Percentiles rank a stretch among this genome's conserved stretches.
These are phyloP conservation scores for Spheniscus mendiculus DNA, from an alignment of 2,113 vertebrate species.

Conservation along the genomic window DNA sequence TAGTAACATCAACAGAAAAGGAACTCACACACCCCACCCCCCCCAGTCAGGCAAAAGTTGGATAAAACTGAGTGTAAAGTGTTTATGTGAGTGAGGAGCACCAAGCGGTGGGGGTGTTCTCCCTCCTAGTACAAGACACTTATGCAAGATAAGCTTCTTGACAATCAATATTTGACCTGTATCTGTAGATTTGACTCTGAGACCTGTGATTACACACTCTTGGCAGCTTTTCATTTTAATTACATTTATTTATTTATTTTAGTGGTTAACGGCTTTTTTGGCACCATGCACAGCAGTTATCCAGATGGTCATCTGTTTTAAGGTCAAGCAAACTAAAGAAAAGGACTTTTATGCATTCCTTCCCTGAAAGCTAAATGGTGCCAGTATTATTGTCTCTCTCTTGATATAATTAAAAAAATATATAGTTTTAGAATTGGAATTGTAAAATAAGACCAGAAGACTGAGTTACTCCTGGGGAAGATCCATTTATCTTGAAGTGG, in stretches of 20 bases:
- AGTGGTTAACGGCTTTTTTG: conserved; percentile 10
- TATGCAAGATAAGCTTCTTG: not conserved
- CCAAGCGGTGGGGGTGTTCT: not conserved
- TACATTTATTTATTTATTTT: conserved; percentile 55
- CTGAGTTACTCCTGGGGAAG: not conserved
- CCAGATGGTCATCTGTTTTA: conserved; percentile 46
- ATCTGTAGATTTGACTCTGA: not conserved
- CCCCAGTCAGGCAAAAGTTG: not conserved
- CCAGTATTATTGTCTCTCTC: not conserved
- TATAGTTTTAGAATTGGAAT: not conserved
- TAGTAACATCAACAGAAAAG: not conserved
- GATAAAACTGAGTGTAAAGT: not conserved
- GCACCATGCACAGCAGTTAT: not conserved
- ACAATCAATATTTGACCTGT: conserved; percentile 20
- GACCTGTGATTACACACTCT: not conserved
- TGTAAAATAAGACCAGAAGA: not conserved
- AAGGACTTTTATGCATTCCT: not conserved
- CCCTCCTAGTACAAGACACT: not conserved
- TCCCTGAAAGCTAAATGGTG: not conserved
- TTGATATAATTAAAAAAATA: not conserved
- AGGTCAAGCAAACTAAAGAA: conserved; percentile 52
- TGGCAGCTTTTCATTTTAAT: conserved; percentile 56
- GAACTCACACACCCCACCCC: not conserved
- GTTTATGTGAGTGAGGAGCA: not conserved
- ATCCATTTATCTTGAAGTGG: not conserved